Evolutionary conservation across 2,888 invertebrate genomes (phyloP).

Genomic region (Rhaphigaster nebulosa): DNA sequence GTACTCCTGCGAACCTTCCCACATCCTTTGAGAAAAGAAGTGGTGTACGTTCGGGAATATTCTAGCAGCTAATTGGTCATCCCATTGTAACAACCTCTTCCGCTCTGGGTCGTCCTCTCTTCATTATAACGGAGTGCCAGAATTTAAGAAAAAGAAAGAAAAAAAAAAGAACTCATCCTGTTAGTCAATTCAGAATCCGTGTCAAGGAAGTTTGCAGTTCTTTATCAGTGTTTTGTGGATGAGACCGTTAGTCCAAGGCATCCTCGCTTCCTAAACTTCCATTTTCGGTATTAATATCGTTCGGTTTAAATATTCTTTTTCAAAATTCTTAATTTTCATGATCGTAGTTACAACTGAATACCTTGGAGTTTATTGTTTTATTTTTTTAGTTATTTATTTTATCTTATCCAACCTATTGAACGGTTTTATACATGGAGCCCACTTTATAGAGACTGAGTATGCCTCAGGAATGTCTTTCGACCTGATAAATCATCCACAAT

Average conservation of each 20-base stretch:
- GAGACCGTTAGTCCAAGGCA: neutral
- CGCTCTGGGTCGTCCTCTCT: neutral
- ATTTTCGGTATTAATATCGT: neutral
- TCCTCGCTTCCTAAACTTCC: neutral
- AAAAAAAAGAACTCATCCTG: neutral
- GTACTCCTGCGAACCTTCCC: neutral
- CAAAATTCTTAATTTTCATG: no score
- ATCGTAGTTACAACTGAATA: no score
- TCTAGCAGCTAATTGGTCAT: neutral
- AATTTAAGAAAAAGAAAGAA: neutral
- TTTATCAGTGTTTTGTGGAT: neutral
- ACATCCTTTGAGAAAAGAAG: neutral
- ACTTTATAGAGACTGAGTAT: no score
- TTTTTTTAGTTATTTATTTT: no score
- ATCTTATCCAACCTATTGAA: no score
- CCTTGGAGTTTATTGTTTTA: no score
- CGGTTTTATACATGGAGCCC: no score
- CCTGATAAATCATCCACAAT: no score
- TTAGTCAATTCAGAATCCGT: neutral
- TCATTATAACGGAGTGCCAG: constrained; percentile 10
- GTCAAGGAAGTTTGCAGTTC: constrained; percentile 13
- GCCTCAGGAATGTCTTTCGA: no score
- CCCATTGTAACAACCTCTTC: neutral
- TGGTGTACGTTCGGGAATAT: neutral
- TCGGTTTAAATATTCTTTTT: no score